Evolutionary conservation across 1,140 invertebrate genomes (phyloP), one percentile per base, ranked within the genome.

Genomic region (Mylabris phalerata): DNA sequence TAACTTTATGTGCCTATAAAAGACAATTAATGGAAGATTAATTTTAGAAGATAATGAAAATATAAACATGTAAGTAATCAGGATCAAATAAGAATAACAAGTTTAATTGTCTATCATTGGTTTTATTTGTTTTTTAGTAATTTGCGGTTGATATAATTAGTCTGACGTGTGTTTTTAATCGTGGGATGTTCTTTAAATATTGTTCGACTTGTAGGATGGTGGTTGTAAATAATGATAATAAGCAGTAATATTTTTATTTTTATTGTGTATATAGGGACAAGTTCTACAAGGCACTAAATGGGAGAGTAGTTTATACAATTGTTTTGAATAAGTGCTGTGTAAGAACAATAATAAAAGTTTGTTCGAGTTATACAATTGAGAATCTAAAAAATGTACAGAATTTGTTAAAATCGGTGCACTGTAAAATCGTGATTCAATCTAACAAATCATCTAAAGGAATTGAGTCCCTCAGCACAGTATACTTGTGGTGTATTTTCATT

Each of bases 231-330:
- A 19, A 19, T 19, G 19, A 13, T 40, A 52, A 52, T 52, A 54
- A 51, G 41, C 27, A 4, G 3, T 26, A 13, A 48, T 40, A 24
- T 6, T 39, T 51, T 11, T 39, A 43, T 43, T 3, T 41, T 48
- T 10, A 43, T 25, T 49, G 25, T 61, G 56, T 61, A 52, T 42
- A 47, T 55, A 61, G 59, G 59, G 59, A 56, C 47, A 56, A 19
- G 40, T n/a, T 4, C 60, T 61, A 61, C 45, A 61, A 61, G 60
- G 60, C 60, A 61, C 60, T 61, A 61, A 45, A 43, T 19, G 55
- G 48, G 49, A 57, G 40, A 48, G 39, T 49, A 43, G 43, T 10
- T 26, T 19, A 26, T 44, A 26, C 43, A 41, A 50, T 48, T 49
- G 43, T 13, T 48, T 55, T 32, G 25, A 60, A 48, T 60, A 54